Evolutionary conservation across 2,888 invertebrate genomes (phyloP).

Genomic region (Steinernema hermaphroditum): DNA sequence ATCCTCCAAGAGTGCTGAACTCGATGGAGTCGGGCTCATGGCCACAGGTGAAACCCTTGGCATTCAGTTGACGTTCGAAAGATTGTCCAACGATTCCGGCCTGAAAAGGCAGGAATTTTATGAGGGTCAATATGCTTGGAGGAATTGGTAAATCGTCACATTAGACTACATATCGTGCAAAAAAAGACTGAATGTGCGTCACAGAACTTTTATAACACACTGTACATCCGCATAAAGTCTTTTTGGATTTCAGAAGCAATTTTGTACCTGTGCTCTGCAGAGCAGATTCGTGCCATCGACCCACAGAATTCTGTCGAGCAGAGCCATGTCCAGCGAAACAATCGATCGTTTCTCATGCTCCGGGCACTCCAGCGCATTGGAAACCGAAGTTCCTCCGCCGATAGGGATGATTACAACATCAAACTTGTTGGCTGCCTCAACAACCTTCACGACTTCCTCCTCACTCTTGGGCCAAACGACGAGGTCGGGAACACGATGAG

Average conservation of each 20-base stretch:
- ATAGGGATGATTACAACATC: constrained; percentile 80
- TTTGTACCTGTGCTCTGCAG: constrained; percentile 83
- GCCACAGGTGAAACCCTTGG: constrained; percentile 71
- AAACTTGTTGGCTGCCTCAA: constrained; percentile 77
- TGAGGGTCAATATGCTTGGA: too few relatives aligned
- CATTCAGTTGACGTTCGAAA: constrained; percentile 53
- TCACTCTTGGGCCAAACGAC: constrained; percentile 81
- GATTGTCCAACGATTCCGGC: constrained; percentile 60
- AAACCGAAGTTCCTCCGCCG: constrained; percentile 64
- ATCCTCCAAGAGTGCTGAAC: constrained; percentile 85
- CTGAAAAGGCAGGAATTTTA: too few relatives aligned
- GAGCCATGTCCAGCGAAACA: constrained; percentile 86
- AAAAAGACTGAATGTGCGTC: too few relatives aligned
- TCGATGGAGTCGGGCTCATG: constrained; percentile 98
- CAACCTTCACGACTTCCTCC: constrained; percentile 71
- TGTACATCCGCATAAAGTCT: too few relatives aligned
- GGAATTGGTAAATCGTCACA: too few relatives aligned
- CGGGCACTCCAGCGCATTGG: constrained; percentile 61
- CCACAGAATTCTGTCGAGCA: constrained; percentile 92
- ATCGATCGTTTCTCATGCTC: constrained; percentile 78
- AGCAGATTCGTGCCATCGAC: constrained; percentile 83
- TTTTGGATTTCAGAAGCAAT: constrained; percentile 70
- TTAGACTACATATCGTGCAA: too few relatives aligned
- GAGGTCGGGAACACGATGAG: constrained; percentile 85
- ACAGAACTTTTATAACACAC: too few relatives aligned